Base-by-base conservation (phyloP, 2,888 invertebrate species). In the Eumacrocentrus americanus region DNA sequence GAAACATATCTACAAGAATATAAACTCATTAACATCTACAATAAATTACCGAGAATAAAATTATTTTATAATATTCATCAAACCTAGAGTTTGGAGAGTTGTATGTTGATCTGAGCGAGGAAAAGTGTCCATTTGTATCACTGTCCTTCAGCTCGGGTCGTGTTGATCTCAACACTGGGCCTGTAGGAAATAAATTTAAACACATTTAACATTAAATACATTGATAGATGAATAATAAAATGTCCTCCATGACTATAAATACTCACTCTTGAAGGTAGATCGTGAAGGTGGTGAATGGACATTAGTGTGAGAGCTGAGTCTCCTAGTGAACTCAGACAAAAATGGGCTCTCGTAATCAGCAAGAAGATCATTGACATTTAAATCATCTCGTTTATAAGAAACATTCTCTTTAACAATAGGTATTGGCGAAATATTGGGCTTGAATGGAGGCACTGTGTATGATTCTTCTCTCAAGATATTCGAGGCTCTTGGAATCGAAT, bases 241-340 rank as follows among this genome's bases (percentile, higher is more conserved):
- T n/a, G n/a, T n/a, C n/a, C n/a, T n/a, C n/a, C n/a, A n/a, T n/a
- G n/a, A n/a, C n/a, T n/a, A n/a, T n/a, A n/a, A n/a, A n/a, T n/a
- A 68, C 69, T 70, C 70, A 80, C 80, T 74, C 63, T 75, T 77
- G 42, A 72, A 58, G 47, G 60, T 67, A 0, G 72, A 53, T 56
- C 73, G 71, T 5, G 77, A 66, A 2, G 69, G 34, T 2, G 75
- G 68, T 22, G 67, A 48, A 64, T 73, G 72, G n/a, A 70, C 58
- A 14, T 67, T 68, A 5, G 79, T 64, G 55, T 72, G 72, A 14
- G 74, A 68, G 66, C 79, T 80, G 4, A 89, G 76, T 61, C 88
- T 84, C 60, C 86, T 83, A 0, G 89, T 89, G 69, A 90, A 90
- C 72, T 88, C 89, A 71, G 89, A 89, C 71, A 89, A 81, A 78